These are phyloP conservation scores for Caenorhabditis angaria DNA, from an alignment of 2,888 invertebrate species.

Conservation along the genomic window DNA sequence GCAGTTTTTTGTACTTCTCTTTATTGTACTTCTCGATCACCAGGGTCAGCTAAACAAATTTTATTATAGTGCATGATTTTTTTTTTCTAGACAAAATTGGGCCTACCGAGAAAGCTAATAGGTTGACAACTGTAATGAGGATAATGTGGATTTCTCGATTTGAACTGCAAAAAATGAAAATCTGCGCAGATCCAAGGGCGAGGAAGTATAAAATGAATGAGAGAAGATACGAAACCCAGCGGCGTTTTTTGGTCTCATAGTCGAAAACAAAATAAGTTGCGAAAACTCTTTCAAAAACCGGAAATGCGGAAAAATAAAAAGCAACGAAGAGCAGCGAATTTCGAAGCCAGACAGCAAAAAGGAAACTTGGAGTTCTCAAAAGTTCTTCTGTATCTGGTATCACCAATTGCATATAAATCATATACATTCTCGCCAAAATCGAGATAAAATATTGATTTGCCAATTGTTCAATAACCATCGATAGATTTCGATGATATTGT, in stretches of 20 bases:
- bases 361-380: slow-evolving; percentile 16
- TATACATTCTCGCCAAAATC: slow-evolving; percentile 34
- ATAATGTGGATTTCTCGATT: slow-evolving; percentile 21
- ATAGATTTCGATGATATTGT: slow-evolving; percentile 37
- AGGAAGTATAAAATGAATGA: slow-evolving; percentile 31
- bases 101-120: slow-evolving; percentile 40
- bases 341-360: slow-evolving; percentile 35
- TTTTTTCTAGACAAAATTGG: too few relatives aligned
- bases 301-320: slow-evolving; percentile 50
- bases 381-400: slow-evolving; percentile 17
- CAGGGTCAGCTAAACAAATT: slow-evolving; percentile 33
- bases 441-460: slow-evolving; percentile 37
- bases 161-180: slow-evolving; percentile 41
- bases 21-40: slow-evolving; percentile 26
- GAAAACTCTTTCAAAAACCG: slow-evolving; percentile 44
- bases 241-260: slow-evolving; percentile 45
- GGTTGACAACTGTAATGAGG: slow-evolving; percentile 32
- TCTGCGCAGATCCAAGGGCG: slow-evolving; percentile 30
- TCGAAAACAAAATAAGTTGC: slow-evolving; percentile 45
- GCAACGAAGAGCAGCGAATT: slow-evolving; percentile 48
- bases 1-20: slow-evolving; percentile 19
- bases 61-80: too few relatives aligned
- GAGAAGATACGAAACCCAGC: slow-evolving; percentile 42
- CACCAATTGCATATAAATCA: slow-evolving; percentile 33
- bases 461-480: slow-evolving; percentile 35